Evolutionary conservation across 2,888 invertebrate genomes (phyloP), one percentile per base, ranked within the genome.

Genomic region (Leptopilina myrica): DNA sequence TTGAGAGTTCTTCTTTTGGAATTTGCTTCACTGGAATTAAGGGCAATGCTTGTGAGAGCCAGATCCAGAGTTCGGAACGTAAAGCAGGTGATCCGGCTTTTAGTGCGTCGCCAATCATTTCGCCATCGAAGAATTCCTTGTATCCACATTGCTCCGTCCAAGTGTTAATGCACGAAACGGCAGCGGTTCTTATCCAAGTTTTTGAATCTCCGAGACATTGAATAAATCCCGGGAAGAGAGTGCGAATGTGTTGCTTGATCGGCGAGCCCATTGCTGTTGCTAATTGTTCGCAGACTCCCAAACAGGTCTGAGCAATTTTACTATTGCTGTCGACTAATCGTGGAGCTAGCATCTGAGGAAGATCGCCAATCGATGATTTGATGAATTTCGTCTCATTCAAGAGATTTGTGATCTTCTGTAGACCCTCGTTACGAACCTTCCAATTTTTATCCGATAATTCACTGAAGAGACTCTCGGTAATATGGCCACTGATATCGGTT

Each of bases 391-490:
- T 95, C 77, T 95, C 96, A 20, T 92, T 93, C 56, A 98, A 92
- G 64, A 97, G 95, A 0, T 93, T 93, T 78, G 93, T 94, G 15
- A 97, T 92, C 92, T 96, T 93, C 73, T 92, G 93, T 2, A 93
- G 88, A 3, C 93, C 93, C 86, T 93, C 93, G 82, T 93, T 93
- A 65, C 93, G 92, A 84, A 95, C 95, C 93, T 98, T 98, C 98
- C 98, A 99, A 92, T 97, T 97, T 92, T 97, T 98, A 91, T 98
- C 97, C 33, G 94, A 93, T 85, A 98, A 93, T 91, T 98, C 97
- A 8, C 94, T 95, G 4, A 98, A 92, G 0, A 98, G 92, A 0
- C 95, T 92, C 85, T 97, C 96, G 0, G 97, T 97, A 82, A 98
- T 96, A 86, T 96, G 96, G 5, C 94, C 93, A 79, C 96, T 95